These are phyloP conservation scores for Synchiropus splendidus DNA, from an alignment of 2,113 vertebrate genomes.

Conservation along the genomic window DNA sequence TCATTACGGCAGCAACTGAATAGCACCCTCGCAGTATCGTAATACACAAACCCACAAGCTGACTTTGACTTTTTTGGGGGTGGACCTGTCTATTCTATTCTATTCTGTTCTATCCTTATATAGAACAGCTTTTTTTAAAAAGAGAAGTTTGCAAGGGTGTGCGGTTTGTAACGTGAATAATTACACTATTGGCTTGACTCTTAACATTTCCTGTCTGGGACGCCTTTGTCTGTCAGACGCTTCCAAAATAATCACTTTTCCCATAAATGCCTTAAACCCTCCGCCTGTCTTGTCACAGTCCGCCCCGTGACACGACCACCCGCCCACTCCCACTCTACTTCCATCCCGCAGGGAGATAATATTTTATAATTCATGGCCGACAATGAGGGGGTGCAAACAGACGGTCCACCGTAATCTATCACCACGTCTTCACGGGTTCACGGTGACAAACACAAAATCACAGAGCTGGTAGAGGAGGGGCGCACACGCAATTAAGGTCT, in stretches of 20 bases:
- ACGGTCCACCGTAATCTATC: conserved; percentile 88
- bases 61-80: too few species aligned
- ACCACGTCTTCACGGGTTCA: conserved; percentile 50
- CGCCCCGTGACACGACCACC: conserved; percentile 38
- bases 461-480: conserved; percentile 35
- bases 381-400: conserved; percentile 74
- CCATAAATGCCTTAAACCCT: conserved; percentile 33
- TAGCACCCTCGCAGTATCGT: too few species aligned
- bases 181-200: too few species aligned
- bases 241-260: conserved; percentile 61
- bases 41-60: too few species aligned
- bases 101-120: too few species aligned
- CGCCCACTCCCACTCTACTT: conserved; percentile 18
- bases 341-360: conserved; percentile 67
- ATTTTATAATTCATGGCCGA: conserved; percentile 73
- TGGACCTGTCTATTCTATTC: too few species aligned
- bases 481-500: conserved; percentile 78
- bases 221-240: too few species aligned
- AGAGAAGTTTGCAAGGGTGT: too few species aligned
- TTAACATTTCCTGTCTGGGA: too few species aligned
- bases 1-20: too few species aligned
- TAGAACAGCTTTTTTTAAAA: too few species aligned
- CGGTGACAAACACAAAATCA: conserved; percentile 50
- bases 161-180: too few species aligned
- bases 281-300: conserved; percentile 33